Percentiles rank a stretch among this genome's conserved stretches.
These are phyloP conservation scores for Nasonia oneida DNA, from an alignment of 2,888 invertebrate genomes.

Conservation along the genomic window DNA sequence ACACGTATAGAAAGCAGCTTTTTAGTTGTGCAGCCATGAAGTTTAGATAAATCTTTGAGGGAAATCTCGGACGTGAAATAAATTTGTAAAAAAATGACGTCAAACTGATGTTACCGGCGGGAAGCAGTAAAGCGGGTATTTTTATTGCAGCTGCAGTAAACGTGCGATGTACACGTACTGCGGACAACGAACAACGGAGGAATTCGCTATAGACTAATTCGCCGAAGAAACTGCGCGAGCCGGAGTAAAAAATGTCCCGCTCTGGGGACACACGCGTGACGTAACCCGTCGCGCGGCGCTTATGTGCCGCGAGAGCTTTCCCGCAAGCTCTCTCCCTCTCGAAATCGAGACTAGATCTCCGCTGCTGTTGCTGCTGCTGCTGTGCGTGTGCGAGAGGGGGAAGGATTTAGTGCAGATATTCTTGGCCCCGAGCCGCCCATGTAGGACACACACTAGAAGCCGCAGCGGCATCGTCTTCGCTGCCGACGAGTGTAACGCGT, in stretches of 20 bases:
- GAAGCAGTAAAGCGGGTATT: conserved; percentile 27
- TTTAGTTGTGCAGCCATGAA: background rate
- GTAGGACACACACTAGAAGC: conserved; percentile 63
- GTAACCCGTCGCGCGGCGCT: conserved; percentile 35
- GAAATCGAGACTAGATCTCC: background rate
- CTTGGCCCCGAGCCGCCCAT: conserved; percentile 68
- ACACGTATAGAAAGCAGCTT: background rate
- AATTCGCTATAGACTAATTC: background rate
- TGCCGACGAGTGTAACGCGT: background rate
- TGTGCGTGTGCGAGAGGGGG: conserved; percentile 39
- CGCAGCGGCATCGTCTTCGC: conserved; percentile 5
- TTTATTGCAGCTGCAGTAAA: conserved; percentile 12
- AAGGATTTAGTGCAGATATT: conserved; percentile 68
- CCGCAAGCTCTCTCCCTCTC: conserved; percentile 7
- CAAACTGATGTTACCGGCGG: background rate
- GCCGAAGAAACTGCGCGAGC: background rate
- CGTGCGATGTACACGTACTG: background rate
- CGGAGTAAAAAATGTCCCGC: background rate
- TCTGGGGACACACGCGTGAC: background rate
- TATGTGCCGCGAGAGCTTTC: conserved; percentile 16
- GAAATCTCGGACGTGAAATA: background rate
- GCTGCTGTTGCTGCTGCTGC: background rate
- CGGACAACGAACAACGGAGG: background rate
- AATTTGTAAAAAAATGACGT: conserved; percentile 3
- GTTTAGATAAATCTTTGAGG: background rate